A percentile compares a stretch with the other conserved stretches of the same genome.
Conservation (phyloP, 2,888 invertebrate genomes). For the Tiliacea aurago region DNA sequence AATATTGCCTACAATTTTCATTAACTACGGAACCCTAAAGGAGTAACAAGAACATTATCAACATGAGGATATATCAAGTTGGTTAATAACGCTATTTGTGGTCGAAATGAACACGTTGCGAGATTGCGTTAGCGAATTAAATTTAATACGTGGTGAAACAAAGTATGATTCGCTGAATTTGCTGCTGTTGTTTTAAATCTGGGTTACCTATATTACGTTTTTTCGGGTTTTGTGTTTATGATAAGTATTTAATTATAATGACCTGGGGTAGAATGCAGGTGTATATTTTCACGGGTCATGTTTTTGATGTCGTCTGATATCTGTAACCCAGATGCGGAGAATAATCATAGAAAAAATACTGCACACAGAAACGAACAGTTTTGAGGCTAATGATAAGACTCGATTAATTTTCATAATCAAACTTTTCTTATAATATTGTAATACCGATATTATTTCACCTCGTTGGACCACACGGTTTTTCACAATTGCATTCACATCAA, state of each 20-base stretch:
- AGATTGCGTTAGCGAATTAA: conserved; percentile 59
- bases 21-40: conserved; percentile 15
- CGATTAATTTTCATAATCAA: too few relatives aligned
- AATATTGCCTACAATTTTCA: conserved; percentile 17
- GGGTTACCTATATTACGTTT: conserved; percentile 1
- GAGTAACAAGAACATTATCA: conserved; percentile 37
- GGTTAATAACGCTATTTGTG: conserved; percentile 54
- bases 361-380: too few relatives aligned
- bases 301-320: too few relatives aligned
- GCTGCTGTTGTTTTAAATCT: conserved; percentile 16
- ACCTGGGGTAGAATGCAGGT: background rate
- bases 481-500: too few relatives aligned
- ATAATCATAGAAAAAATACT: too few relatives aligned
- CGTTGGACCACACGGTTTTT: too few relatives aligned
- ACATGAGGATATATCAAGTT: conserved; percentile 52
- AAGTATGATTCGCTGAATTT: conserved; percentile 21
- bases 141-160: conserved; percentile 55
- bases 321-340: too few relatives aligned
- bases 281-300: background rate
- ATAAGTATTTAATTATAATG: background rate
- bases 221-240: background rate
- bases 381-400: too few relatives aligned
- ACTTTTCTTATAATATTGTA: too few relatives aligned
- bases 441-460: too few relatives aligned
- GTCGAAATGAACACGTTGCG: conserved; percentile 50